These are phyloP conservation scores for Beris chalybata DNA, from an alignment of 2,888 invertebrate genomes.

Conservation along the genomic window DNA sequence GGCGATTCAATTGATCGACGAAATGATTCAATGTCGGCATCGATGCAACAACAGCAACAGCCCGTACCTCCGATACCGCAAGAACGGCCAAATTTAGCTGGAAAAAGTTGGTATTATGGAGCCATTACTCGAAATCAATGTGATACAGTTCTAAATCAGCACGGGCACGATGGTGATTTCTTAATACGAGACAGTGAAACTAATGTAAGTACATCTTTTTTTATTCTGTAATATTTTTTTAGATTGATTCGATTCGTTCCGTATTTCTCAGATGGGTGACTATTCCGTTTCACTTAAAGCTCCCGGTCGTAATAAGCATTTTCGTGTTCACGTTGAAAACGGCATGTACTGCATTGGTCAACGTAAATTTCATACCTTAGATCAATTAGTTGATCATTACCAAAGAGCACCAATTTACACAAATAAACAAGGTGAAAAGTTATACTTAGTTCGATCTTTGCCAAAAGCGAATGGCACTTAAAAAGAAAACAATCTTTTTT, in stretches of 20 bases:
- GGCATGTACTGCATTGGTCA: slow-evolving; percentile 96
- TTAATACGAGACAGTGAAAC: slow-evolving; percentile 98
- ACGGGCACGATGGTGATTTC: slow-evolving; percentile 97
- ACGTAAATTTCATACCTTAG: slow-evolving; percentile 93
- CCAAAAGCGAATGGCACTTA: slow-evolving; percentile 65
- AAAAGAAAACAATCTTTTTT: slow-evolving; percentile 39
- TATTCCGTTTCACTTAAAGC: slow-evolving; percentile 98
- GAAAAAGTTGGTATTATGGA: slow-evolving; percentile 97
- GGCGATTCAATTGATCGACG: slow-evolving; percentile 61
- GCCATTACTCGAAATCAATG: slow-evolving; percentile 94
- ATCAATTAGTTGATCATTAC: slow-evolving; percentile 97
- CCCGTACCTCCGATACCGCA: slow-evolving; percentile 52
- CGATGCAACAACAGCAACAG: slow-evolving; percentile 46
- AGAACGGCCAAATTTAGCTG: slow-evolving; percentile 71
- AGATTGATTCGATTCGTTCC: neutral
- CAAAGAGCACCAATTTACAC: slow-evolving; percentile 99
- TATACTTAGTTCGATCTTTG: slow-evolving; percentile 93
- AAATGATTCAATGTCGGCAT: slow-evolving; percentile 51
- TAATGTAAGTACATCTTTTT: slow-evolving; percentile 73
- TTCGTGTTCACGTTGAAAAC: slow-evolving; percentile 94
- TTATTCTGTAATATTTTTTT: neutral
- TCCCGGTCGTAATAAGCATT: slow-evolving; percentile 97
- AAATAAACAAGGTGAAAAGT: slow-evolving; percentile 95
- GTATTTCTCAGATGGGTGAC: slow-evolving; percentile 81
- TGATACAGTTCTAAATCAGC: slow-evolving; percentile 91